Evolutionary conservation across 2,797 vertebrate genomes (phyloP).

Genomic region (Chiloscyllium punctatum): DNA sequence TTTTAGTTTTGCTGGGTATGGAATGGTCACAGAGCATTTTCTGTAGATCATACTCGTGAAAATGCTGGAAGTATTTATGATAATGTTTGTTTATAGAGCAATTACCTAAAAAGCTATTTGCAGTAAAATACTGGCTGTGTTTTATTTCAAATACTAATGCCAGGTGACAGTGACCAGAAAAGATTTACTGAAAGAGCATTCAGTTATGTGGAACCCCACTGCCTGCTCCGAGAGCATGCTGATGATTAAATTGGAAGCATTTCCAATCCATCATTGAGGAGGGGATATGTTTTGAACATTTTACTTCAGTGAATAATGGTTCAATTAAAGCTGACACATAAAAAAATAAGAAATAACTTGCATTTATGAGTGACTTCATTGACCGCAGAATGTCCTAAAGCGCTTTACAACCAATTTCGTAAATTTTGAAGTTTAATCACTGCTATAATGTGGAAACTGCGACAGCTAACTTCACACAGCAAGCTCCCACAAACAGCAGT

Average conservation of each 20-base stretch:
- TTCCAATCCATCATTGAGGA: conserved; percentile 1
- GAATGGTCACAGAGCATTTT: background rate
- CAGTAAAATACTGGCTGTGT: background rate
- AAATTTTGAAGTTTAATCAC: background rate
- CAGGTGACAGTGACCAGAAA: background rate
- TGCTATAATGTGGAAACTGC: too few relatives aligned
- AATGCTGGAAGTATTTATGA: background rate
- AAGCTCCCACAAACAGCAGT: background rate
- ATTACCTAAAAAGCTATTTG: conserved; percentile 33
- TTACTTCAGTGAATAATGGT: background rate
- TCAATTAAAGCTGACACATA: background rate
- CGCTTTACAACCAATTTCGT: background rate
- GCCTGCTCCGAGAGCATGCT: background rate
- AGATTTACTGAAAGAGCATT: background rate
- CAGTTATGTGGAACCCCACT: background rate
- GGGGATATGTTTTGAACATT: background rate
- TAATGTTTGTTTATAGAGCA: background rate
- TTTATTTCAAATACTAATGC: background rate
- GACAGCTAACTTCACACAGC: background rate
- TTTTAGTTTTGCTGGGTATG: too few relatives aligned
- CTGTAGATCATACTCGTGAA: background rate
- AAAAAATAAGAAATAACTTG: background rate
- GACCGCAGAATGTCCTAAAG: background rate
- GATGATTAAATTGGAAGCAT: background rate
- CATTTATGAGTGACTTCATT: background rate